These are phyloP conservation scores for Leptopilina syphax DNA, from an alignment of 2,888 invertebrate genomes.

Conservation along the genomic window DNA sequence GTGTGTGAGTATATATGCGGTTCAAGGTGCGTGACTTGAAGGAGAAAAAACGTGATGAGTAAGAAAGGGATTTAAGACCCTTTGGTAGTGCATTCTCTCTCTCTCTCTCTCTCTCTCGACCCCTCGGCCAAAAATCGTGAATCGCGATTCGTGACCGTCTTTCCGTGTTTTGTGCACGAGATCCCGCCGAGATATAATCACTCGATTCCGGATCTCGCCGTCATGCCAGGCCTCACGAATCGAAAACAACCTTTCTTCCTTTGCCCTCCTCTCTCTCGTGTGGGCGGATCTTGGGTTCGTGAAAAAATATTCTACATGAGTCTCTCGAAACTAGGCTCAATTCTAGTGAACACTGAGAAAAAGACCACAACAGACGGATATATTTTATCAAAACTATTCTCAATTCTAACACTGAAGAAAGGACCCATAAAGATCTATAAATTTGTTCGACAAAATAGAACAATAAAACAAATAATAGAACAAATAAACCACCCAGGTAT, in stretches of 20 bases:
- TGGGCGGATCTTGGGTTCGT: not conserved
- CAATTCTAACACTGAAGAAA: too few species aligned
- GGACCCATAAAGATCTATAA: too few species aligned
- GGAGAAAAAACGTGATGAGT: slow-evolving; percentile 65
- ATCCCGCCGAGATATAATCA: slow-evolving; percentile 61
- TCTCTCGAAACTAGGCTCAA: too few species aligned
- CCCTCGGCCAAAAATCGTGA: slow-evolving; percentile 60
- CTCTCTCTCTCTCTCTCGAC: slow-evolving; percentile 10
- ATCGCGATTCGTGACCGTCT: slow-evolving; percentile 63
- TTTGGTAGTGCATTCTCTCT: slow-evolving; percentile 27
- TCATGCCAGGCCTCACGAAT: slow-evolving; percentile 59
- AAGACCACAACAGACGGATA: too few species aligned
- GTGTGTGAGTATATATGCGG: not conserved
- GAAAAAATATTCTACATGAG: too few species aligned
- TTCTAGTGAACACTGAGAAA: too few species aligned
- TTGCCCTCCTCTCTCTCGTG: slow-evolving; percentile 23
- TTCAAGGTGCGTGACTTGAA: slow-evolving; percentile 55
- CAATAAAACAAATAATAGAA: too few species aligned
- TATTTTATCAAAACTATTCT: too few species aligned
- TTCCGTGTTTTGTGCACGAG: slow-evolving; percentile 63
- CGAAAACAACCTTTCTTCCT: slow-evolving; percentile 52
- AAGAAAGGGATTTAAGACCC: slow-evolving; percentile 56
- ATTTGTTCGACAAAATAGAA: too few species aligned
- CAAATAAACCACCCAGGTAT: too few species aligned
- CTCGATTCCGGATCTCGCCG: slow-evolving; percentile 60